phyloP scores from a whole-genome alignment of 2,888 invertebrate genomes.

The Campoplex capitator region DNA sequence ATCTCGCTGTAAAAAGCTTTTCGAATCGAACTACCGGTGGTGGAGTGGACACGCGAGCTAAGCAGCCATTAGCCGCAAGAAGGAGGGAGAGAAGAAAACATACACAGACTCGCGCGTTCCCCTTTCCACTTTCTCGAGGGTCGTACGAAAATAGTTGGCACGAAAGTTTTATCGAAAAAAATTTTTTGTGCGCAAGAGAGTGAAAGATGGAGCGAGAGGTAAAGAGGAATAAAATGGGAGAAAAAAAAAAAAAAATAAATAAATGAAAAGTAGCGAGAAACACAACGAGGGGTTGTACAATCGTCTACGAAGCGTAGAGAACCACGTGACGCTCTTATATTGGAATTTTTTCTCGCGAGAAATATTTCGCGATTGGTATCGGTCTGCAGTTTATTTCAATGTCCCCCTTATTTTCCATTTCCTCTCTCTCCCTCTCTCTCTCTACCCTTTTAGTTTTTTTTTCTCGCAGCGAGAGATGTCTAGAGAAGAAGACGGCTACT shows the following conservation, averaged over 20 bases:
- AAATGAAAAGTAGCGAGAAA: slow-evolving; percentile 21
- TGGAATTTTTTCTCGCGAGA: slow-evolving; percentile 40
- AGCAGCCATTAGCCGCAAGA: slow-evolving; percentile 54
- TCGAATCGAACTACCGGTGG: slow-evolving; percentile 44
- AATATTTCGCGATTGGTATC: slow-evolving; percentile 49
- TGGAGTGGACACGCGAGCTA: slow-evolving; percentile 55
- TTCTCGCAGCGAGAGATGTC: slow-evolving; percentile 11
- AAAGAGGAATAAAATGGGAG: background rate
- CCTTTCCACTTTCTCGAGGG: slow-evolving; percentile 56
- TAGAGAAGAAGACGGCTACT: slow-evolving; percentile 34
- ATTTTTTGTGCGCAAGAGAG: slow-evolving; percentile 35
- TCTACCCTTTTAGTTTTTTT: background rate
- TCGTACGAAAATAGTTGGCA: slow-evolving; percentile 66
- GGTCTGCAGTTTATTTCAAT: slow-evolving; percentile 41
- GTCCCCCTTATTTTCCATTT: slow-evolving; percentile 4
- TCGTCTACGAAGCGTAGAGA: slow-evolving; percentile 25
- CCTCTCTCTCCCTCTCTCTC: background rate
- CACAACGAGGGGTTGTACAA: slow-evolving; percentile 17
- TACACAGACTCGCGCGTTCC: background rate
- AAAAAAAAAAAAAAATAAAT: background rate
- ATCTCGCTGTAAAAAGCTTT: slow-evolving; percentile 60
- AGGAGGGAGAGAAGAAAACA: slow-evolving; percentile 13
- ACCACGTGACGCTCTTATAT: slow-evolving; percentile 38
- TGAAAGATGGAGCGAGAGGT: background rate
- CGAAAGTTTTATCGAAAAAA: slow-evolving; percentile 62